phyloP scores from a whole-genome alignment of 2,888 invertebrate species.

The Euzophera pinguis region DNA sequence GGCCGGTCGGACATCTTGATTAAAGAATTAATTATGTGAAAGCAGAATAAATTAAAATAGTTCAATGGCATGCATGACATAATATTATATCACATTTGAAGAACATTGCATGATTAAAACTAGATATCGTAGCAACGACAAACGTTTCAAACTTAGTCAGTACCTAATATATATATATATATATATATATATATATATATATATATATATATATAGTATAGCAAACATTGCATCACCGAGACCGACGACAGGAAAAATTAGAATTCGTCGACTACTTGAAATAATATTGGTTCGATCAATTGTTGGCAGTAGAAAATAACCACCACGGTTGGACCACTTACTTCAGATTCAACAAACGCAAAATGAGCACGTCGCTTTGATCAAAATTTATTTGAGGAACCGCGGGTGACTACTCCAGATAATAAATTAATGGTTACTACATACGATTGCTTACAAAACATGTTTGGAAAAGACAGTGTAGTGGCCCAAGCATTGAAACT shows the following conservation, averaged over 20 bases:
- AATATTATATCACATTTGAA: background rate
- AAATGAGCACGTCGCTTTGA: constrained; percentile 5
- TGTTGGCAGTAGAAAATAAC: background rate
- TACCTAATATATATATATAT: too few relatives aligned
- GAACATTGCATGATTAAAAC: background rate
- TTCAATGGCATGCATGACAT: background rate
- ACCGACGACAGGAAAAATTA: background rate
- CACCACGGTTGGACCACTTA: background rate
- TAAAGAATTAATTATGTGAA: background rate
- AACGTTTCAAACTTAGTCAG: background rate
- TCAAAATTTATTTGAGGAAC: constrained; percentile 12
- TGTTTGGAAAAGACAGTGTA: background rate
- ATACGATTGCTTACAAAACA: background rate
- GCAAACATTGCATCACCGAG: background rate
- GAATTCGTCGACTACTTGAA: background rate
- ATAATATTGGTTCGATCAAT: background rate
- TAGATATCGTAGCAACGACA: background rate
- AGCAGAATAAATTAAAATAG: background rate
- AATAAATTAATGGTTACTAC: constrained; percentile 5
- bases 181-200: too few relatives aligned
- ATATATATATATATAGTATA: too few relatives aligned
- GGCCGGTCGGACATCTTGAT: background rate
- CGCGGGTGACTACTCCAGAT: constrained; percentile 3
- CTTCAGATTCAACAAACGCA: constrained; percentile 1
- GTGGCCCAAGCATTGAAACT: too few relatives aligned